Conservation (phyloP, 2,888 invertebrate species). For the Callinectes sapidus region DNA sequence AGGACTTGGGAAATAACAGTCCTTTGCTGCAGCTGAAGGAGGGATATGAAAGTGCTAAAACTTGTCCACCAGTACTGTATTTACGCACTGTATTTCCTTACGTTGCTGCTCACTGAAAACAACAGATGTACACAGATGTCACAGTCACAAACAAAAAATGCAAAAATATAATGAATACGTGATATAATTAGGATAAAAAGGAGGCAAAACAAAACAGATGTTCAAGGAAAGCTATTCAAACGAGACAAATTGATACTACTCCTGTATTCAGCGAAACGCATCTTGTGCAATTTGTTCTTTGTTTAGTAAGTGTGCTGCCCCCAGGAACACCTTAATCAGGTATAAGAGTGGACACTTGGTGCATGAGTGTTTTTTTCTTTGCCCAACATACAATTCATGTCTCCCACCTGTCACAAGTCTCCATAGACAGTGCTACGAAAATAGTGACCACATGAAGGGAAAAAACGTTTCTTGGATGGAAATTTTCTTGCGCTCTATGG, state of each 20-base stretch:
- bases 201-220: not conserved
- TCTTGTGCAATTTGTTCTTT: not conserved
- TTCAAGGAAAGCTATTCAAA: not conserved
- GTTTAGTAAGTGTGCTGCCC: not conserved
- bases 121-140: not conserved
- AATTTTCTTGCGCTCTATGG: not conserved
- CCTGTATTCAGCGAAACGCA: not conserved
- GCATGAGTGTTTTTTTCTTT: not conserved
- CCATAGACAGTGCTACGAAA: not conserved
- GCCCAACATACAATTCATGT: not conserved
- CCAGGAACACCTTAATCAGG: not conserved
- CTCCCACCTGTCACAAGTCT: not conserved
- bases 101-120: not conserved
- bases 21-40: not conserved
- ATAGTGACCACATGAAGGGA: not conserved
- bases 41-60: constrained; percentile 16
- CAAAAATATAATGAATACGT: not conserved
- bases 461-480: not conserved
- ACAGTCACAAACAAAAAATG: not conserved
- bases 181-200: not conserved
- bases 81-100: not conserved
- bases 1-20: constrained; percentile 10
- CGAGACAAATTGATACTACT: not conserved
- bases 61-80: not conserved
- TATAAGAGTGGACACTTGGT: not conserved